Percentiles rank a stretch among this genome's conserved stretches.
Evolutionary conservation across 2,797 vertebrate genomes (phyloP).

Genomic region (Gastrophryne carolinensis): DNA sequence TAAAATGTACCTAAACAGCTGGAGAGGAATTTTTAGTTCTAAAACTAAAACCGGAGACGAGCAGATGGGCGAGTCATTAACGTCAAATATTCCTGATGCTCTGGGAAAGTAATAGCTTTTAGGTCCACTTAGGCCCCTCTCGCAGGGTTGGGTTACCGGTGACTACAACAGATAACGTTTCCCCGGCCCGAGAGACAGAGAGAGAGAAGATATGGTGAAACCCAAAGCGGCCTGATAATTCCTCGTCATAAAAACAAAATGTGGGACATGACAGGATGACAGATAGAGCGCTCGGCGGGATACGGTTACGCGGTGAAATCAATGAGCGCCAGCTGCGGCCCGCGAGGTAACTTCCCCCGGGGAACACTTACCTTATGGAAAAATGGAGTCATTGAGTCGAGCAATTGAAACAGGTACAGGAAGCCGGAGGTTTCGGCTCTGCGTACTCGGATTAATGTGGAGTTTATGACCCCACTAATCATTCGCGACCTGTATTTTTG

Average conservation of each 20-base stretch:
- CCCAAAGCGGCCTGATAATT: background rate
- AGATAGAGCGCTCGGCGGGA: background rate
- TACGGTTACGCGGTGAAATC: background rate
- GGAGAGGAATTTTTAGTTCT: too few species aligned
- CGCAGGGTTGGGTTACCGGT: conserved; percentile 5
- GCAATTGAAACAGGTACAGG: background rate
- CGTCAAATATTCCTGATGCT: background rate
- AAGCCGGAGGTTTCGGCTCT: too few species aligned
- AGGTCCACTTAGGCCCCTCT: background rate
- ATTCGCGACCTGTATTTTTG: too few species aligned
- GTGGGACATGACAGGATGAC: background rate
- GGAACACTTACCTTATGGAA: background rate
- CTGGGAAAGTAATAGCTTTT: background rate
- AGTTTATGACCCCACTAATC: too few species aligned
- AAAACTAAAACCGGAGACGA: background rate
- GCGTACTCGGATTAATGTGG: too few species aligned
- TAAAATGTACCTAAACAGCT: too few species aligned
- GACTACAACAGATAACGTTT: background rate
- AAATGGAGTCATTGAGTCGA: background rate
- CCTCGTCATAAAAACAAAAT: conserved; percentile 2
- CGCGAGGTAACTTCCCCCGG: background rate
- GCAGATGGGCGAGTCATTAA: conserved; percentile 16
- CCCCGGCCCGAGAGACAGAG: background rate
- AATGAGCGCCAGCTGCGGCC: background rate
- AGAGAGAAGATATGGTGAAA: background rate